phyloP scores from a whole-genome alignment of 2,797 vertebrate species.

The Heteromormyrus szaboi region DNA sequence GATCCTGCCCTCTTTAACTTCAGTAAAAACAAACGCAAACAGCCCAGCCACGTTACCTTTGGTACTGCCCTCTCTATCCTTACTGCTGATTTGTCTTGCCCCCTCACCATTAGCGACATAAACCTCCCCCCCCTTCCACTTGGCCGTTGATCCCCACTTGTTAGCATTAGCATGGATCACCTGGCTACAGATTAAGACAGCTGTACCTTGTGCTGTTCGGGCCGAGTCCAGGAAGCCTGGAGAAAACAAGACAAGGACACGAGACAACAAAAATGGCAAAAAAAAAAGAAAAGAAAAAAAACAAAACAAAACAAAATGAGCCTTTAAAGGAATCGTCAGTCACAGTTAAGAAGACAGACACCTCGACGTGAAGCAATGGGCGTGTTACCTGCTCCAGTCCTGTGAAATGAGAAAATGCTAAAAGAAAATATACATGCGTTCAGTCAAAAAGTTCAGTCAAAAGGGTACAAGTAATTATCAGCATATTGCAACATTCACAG shows the following conservation, averaged over 20 bases:
- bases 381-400: conserved; percentile 27
- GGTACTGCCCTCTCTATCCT: not conserved
- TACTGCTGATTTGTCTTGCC: not conserved
- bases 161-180: not conserved
- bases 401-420: conserved; percentile 35
- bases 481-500: not conserved
- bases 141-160: not conserved
- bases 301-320: conserved; percentile 46
- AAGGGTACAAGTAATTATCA: not conserved
- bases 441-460: not conserved
- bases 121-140: not conserved
- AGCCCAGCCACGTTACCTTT: not conserved
- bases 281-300: conserved; percentile 43
- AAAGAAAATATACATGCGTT: conserved; percentile 41
- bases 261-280: conserved; percentile 65
- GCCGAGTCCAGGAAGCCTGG: conserved; percentile 99
- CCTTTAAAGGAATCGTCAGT: conserved; percentile 62
- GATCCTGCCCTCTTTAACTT: not conserved
- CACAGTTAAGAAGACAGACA: conserved; percentile 49
- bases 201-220: conserved; percentile 98
- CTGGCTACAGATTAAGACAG: conserved; percentile 64
- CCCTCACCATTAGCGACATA: not conserved
- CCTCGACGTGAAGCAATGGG: conserved; percentile 29
- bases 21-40: not conserved
- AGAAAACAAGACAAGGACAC: conserved; percentile 88